phyloP scores from a whole-genome alignment of 2,113 vertebrate genomes.

The Gobius niger region DNA sequence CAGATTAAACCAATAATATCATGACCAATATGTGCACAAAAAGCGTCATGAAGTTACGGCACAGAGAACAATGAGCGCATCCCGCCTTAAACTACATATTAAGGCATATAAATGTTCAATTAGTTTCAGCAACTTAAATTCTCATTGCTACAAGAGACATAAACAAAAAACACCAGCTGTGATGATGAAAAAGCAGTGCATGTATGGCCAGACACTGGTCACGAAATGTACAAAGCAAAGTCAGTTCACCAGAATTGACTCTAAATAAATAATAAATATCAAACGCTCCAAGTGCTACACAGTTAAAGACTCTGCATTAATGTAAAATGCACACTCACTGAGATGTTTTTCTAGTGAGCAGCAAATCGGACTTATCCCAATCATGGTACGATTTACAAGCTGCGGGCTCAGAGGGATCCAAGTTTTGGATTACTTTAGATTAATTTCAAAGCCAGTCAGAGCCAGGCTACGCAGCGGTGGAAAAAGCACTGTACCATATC shows the following conservation, averaged over 20 bases:
- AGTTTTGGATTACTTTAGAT: slow-evolving; percentile 11
- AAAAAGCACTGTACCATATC: slow-evolving; percentile 54
- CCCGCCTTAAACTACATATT: slow-evolving; percentile 73
- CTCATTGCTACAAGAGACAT: slow-evolving; percentile 19
- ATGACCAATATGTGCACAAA: slow-evolving; percentile 59
- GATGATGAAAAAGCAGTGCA: slow-evolving; percentile 60
- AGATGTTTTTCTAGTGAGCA: neutral
- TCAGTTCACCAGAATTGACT: slow-evolving; percentile 38
- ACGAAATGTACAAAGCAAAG: slow-evolving; percentile 40
- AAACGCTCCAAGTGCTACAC: neutral
- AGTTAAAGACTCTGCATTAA: no score
- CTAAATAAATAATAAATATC: slow-evolving; percentile 27
- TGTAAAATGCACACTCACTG: slow-evolving; percentile 12
- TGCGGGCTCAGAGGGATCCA: neutral
- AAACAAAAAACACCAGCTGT: slow-evolving; percentile 44
- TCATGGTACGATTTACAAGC: neutral
- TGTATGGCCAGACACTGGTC: slow-evolving; percentile 46
- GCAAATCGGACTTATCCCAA: neutral
- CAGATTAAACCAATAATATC: slow-evolving; percentile 87
- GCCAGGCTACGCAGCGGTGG: slow-evolving; percentile 42
- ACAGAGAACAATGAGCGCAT: slow-evolving; percentile 62
- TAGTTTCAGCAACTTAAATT: slow-evolving; percentile 16
- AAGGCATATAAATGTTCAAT: slow-evolving; percentile 23
- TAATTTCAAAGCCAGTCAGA: slow-evolving; percentile 43
- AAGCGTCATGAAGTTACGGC: slow-evolving; percentile 80